Percentiles rank a stretch among this genome's conserved stretches.
These are phyloP conservation scores for Ciconia maguari DNA, from an alignment of 2,113 vertebrate genomes.

Conservation along the genomic window DNA sequence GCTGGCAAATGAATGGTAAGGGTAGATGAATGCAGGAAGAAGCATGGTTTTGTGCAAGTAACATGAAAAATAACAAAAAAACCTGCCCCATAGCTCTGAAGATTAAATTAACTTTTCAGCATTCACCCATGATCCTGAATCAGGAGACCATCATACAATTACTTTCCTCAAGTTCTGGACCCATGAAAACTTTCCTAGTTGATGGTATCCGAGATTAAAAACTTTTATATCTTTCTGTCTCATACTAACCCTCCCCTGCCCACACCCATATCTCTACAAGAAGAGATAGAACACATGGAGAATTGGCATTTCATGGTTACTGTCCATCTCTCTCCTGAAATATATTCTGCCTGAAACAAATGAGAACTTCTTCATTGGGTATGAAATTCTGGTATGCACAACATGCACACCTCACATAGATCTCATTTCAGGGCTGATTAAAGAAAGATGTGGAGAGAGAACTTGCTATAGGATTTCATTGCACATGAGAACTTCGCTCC, in stretches of 20 bases:
- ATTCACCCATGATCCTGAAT: not conserved
- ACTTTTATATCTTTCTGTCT: not conserved
- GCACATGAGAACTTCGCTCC: not conserved
- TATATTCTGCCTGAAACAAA: not conserved
- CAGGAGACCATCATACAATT: not conserved
- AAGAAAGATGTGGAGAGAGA: not conserved
- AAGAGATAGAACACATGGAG: not conserved
- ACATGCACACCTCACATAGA: not conserved
- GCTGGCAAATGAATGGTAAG: not conserved
- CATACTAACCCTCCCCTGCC: not conserved
- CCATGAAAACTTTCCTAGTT: not conserved
- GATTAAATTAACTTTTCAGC: not conserved
- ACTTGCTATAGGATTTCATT: not conserved
- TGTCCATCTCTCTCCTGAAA: not conserved
- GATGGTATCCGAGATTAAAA: not conserved
- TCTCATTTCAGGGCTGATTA: not conserved
- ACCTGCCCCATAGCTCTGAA: not conserved
- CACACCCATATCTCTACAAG: not conserved
- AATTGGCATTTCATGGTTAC: not conserved
- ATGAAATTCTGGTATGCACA: not conserved
- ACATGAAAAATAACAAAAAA: not conserved
- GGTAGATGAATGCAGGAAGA: not conserved
- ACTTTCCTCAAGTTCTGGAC: not conserved
- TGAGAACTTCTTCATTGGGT: not conserved
- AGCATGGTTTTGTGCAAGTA: not conserved